Conservation (phyloP, 2,888 invertebrate species). For the Thumatha senex region DNA sequence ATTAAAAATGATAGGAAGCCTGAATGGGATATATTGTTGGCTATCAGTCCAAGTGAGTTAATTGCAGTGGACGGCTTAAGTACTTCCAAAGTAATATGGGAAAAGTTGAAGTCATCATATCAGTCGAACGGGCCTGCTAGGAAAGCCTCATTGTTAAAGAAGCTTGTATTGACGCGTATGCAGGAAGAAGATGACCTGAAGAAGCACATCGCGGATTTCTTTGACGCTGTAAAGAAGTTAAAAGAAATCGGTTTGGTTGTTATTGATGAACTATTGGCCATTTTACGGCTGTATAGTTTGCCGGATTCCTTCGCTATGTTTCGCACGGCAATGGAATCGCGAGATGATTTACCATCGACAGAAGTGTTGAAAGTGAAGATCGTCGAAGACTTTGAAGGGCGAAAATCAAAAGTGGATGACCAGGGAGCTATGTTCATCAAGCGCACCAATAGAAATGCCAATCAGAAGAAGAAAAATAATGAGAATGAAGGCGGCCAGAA, state of each 20-base stretch:
- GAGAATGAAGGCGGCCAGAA: not conserved
- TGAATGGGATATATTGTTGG: constrained; percentile 6
- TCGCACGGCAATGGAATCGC: constrained; percentile 18
- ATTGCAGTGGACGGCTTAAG: not conserved
- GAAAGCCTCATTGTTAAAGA: too few species aligned
- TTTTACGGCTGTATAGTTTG: too few species aligned
- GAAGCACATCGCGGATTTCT: constrained; percentile 6
- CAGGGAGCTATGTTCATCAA: constrained; percentile 4
- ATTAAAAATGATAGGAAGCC: not conserved
- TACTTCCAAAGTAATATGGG: not conserved
- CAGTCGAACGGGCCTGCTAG: too few species aligned
- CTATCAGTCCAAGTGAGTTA: not conserved
- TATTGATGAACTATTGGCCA: constrained; percentile 8
- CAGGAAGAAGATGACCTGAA: not conserved
- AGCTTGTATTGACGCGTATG: constrained; percentile 7
- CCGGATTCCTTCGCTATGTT: constrained; percentile 23
- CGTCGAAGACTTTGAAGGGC: constrained; percentile 7
- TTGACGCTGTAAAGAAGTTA: constrained; percentile 1
- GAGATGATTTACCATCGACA: constrained; percentile 21
- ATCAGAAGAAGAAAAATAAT: not conserved
- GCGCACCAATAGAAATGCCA: not conserved
- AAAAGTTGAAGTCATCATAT: too few species aligned
- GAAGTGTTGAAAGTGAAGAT: constrained; percentile 21
- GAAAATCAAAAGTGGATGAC: not conserved
- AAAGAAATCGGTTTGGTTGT: constrained; percentile 11